A percentile compares a stretch with the other conserved stretches of the same genome.
Conservation (phyloP, 2,113 vertebrate species). For the Leptobrachium ailaonicum region DNA sequence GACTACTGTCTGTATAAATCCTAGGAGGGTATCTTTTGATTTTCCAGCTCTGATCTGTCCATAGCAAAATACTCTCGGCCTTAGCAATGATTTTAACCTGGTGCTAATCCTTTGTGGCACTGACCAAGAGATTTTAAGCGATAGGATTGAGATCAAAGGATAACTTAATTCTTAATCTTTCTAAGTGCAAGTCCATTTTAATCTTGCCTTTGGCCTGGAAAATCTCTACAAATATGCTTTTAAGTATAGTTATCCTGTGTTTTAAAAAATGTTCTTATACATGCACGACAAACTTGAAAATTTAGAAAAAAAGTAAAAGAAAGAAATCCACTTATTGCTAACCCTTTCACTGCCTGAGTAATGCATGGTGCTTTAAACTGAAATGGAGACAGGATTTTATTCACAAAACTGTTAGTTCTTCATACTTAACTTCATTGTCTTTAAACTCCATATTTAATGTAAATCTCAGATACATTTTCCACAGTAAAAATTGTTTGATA, state of each 20-base stretch:
- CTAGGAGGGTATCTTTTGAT: constrained; percentile 9
- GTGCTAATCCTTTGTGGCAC: constrained; percentile 55
- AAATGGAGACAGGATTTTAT: too few relatives aligned
- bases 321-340: too few relatives aligned
- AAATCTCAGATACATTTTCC: too few relatives aligned
- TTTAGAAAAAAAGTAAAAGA: too few relatives aligned
- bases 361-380: too few relatives aligned
- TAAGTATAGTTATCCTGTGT: constrained; percentile 47
- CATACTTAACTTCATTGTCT: too few relatives aligned
- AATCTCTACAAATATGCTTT: constrained; percentile 64
- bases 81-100: constrained; percentile 49
- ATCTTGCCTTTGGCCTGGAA: constrained; percentile 58
- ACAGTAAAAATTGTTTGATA: too few relatives aligned
- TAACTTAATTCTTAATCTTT: constrained; percentile 61
- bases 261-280: background rate
- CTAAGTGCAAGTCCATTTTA: constrained; percentile 59
- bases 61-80: constrained; percentile 52
- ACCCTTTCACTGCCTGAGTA: too few relatives aligned
- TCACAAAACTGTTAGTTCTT: too few relatives aligned
- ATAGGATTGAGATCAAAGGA: constrained; percentile 65
- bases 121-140: constrained; percentile 54
- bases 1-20: background rate
- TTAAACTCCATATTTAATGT: too few relatives aligned
- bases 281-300: background rate
- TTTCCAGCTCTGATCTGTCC: constrained; percentile 52